Evolutionary conservation across 2,113 vertebrate species (phyloP).

Genomic region (Eurypyga helias): DNA sequence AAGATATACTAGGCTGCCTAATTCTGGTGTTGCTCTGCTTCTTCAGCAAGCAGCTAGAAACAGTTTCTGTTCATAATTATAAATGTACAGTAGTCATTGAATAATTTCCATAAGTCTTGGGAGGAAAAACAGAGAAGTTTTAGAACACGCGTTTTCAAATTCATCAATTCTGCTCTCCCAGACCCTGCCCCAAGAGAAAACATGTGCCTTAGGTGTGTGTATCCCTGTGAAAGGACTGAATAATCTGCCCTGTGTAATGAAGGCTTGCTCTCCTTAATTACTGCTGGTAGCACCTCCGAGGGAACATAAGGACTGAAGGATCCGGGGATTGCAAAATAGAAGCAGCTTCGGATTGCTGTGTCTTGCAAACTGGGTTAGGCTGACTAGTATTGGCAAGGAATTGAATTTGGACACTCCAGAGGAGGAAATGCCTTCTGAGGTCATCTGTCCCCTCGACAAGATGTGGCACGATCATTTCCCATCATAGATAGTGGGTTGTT

Average conservation of each 20-base stretch:
- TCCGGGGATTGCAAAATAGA: background rate
- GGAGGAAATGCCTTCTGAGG: background rate
- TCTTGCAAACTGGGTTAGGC: background rate
- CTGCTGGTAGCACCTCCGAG: background rate
- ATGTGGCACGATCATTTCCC: background rate
- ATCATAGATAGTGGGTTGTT: background rate
- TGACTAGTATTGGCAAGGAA: background rate
- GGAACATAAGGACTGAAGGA: background rate
- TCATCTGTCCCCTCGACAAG: background rate
- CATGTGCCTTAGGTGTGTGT: accelerated
- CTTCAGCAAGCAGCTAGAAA: background rate
- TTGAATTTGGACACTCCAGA: background rate
- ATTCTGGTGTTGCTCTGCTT: background rate
- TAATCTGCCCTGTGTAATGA: background rate
- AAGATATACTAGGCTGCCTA: background rate
- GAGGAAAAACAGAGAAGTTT: background rate
- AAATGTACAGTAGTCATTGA: background rate
- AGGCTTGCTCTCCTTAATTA: background rate
- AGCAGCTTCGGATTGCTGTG: background rate
- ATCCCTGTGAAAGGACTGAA: background rate
- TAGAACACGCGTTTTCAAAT: background rate
- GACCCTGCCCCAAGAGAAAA: background rate
- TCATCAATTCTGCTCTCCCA: background rate
- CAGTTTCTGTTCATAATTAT: background rate
- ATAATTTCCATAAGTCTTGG: background rate